These are phyloP conservation scores for Magallana angulata DNA, from an alignment of 1,140 invertebrate species.

Conservation along the genomic window DNA sequence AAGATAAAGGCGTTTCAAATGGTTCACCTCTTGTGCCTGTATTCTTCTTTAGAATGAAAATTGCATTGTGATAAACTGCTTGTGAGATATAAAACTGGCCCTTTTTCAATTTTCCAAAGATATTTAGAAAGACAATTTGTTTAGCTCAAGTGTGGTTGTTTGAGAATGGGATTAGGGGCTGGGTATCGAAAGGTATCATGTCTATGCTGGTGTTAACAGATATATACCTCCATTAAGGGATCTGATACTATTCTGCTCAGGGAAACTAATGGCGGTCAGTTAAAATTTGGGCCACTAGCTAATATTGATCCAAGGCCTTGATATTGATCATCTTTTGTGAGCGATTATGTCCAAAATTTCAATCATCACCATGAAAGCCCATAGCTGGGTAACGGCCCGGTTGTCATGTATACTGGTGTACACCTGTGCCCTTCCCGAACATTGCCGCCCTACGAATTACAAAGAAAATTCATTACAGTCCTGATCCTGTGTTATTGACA, in stretches of 20 bases:
- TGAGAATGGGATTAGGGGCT: constrained; percentile 15
- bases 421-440: background rate
- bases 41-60: constrained; percentile 7
- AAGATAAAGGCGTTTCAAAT: constrained; percentile 10
- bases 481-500: background rate
- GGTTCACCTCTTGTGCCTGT: background rate
- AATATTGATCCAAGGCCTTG: constrained; percentile 18
- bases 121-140: constrained; percentile 32
- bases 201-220: constrained; percentile 1
- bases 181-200: constrained; percentile 1
- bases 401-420: background rate
- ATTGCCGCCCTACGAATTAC: background rate
- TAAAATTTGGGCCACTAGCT: constrained; percentile 23
- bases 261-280: constrained; percentile 10
- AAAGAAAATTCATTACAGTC: background rate
- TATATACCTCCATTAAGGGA: background rate
- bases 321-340: constrained; percentile 36
- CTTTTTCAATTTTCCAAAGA: constrained; percentile 13
- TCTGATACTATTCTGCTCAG: background rate
- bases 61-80: constrained; percentile 30
- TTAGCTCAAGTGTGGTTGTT: constrained; percentile 26
- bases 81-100: background rate
- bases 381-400: background rate
- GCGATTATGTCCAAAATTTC: constrained; percentile 14
- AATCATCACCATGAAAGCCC: constrained; percentile 17